Base-by-base conservation (phyloP, 2,888 invertebrate genomes). In the Teleogryllus oceanicus region DNA sequence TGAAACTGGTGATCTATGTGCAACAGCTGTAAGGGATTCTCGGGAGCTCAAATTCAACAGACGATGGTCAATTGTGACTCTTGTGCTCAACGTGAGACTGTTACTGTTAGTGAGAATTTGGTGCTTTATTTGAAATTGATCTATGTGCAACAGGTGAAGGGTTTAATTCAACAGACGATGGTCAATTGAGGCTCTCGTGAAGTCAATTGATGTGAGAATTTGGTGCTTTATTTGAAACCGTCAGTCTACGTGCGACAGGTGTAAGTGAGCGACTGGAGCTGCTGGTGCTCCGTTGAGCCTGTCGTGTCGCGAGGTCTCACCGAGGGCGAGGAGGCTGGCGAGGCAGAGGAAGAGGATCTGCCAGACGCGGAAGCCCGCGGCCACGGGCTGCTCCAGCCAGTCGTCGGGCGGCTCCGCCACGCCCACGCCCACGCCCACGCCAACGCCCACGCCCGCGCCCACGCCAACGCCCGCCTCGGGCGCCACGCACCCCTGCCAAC, bases 341-440 rank as follows among this genome's bases (percentile, higher is more conserved):
- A 93, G 88, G 84, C 91, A 91, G 82, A 94, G 88, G 85, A 94
- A 93, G 85, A 94, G 90, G 80, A 94, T 89, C 86, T 96, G 96
- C 96, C 96, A 96, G 79, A 93, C 89, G 82, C 94, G 89, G 84
- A 96, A 91, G 49, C 92, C 92, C 79, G 92, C 91, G 75, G 92
- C 86, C 50, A 92, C 90, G 80, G 90, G 88, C 83, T 89, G 89
- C 86, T 96, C 96, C 80, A 95, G 89, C 94, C 94, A 93, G 84
- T 92, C 90, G 78, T 76, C 24, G 16, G 76, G 18, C 20, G 74
- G 74, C 11, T 21, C 21, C 37, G 18, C 76, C n/a, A 37, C 11
- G 76, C 76, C 74, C 18, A n/a, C 18, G 74, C 74, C 74, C 8
- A 18, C 74, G 74, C 74, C 74, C 18, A 4, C 74, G 3, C n/a